phyloP scores from a whole-genome alignment of 2,113 vertebrate genomes.

The Henicopernis longicauda region DNA sequence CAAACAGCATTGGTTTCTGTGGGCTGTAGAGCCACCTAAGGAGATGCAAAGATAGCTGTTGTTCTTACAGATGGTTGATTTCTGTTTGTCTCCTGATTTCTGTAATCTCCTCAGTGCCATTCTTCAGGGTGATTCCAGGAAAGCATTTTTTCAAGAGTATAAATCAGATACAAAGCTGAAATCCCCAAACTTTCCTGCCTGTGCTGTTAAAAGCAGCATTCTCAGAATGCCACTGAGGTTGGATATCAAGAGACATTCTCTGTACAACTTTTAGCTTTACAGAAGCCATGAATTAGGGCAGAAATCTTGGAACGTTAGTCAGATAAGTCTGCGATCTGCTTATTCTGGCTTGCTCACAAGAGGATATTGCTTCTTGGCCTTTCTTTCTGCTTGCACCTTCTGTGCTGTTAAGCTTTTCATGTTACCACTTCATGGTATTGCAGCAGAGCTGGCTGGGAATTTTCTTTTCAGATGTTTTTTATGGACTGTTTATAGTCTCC shows the following conservation, averaged over 20 bases:
- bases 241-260: not conserved
- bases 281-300: conserved; percentile 4
- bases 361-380: conserved; percentile 50
- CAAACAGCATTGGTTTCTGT: not conserved
- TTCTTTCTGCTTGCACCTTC: conserved; percentile 23
- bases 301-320: not conserved
- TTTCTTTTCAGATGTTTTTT: conserved; percentile 40
- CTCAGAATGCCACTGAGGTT: not conserved
- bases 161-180: not conserved
- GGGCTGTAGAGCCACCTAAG: not conserved
- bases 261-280: not conserved
- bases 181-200: not conserved
- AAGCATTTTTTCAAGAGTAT: not conserved
- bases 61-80: not conserved
- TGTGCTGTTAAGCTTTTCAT: conserved; percentile 2
- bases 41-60: not conserved
- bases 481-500: conserved; percentile 40
- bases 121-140: not conserved
- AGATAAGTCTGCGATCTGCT: conserved; percentile 26
- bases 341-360: conserved; percentile 14
- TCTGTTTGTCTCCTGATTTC: not conserved
- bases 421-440: conserved; percentile 12
- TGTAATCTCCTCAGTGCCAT: not conserved
- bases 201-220: not conserved
- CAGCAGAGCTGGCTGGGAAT: conserved; percentile 37